These are phyloP conservation scores for Dione vanillae DNA, from an alignment of 2,888 invertebrate genomes.

Conservation along the genomic window DNA sequence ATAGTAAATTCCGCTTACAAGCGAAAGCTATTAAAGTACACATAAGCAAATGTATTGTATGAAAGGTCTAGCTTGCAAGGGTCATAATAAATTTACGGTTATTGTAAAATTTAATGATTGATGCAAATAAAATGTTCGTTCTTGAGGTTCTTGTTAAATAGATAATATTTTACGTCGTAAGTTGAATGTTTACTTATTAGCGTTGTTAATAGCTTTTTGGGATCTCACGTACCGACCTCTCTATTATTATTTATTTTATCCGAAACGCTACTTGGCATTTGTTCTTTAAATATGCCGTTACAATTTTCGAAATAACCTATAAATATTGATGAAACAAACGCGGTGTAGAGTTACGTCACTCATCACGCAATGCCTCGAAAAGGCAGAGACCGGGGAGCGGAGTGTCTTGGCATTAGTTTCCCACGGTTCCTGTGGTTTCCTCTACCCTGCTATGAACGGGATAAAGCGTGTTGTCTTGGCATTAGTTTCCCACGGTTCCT, in stretches of 20 bases:
- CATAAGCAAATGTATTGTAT: too few relatives aligned
- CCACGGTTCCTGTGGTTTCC: too few relatives aligned
- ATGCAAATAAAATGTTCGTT: neutral
- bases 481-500: too few relatives aligned
- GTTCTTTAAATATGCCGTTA: neutral
- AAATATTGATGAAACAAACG: neutral
- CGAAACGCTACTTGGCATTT: neutral
- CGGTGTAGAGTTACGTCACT: too few relatives aligned
- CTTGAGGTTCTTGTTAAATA: neutral
- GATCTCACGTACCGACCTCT: constrained; percentile 1
- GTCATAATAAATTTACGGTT: neutral
- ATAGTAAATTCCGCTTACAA: too few relatives aligned
- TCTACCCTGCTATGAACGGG: too few relatives aligned
- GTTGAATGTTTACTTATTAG: constrained; percentile 12
- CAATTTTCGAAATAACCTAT: neutral
- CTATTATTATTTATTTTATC: constrained; percentile 6
- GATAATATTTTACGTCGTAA: neutral
- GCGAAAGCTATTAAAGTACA: too few relatives aligned
- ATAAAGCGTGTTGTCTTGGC: too few relatives aligned
- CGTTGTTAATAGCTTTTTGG: constrained; percentile 12
- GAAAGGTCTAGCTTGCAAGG: neutral
- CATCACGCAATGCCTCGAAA: too few relatives aligned
- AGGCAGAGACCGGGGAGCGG: too few relatives aligned
- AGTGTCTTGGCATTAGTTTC: too few relatives aligned
- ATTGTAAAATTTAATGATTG: neutral